These are phyloP conservation scores for Aporrectodea caliginosa DNA, from an alignment of 1,140 invertebrate species.

Conservation along the genomic window DNA sequence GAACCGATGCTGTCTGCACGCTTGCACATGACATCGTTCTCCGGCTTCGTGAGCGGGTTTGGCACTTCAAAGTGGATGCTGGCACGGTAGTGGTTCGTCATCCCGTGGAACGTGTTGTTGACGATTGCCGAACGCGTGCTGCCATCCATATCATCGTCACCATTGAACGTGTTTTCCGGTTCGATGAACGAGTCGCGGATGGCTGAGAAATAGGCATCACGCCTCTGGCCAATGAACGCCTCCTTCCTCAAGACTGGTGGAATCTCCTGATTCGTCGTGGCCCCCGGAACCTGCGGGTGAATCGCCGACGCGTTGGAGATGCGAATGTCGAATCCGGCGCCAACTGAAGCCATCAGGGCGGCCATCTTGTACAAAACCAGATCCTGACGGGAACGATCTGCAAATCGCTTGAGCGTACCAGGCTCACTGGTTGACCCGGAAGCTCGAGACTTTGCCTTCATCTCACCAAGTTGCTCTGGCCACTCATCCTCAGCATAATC, in stretches of 20 bases:
- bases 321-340: slow-evolving; percentile 83
- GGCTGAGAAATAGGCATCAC: slow-evolving; percentile 54
- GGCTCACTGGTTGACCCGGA: not conserved
- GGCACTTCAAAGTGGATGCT: slow-evolving; percentile 62
- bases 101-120: slow-evolving; percentile 86
- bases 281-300: slow-evolving; percentile 8
- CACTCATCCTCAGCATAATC: slow-evolving; percentile 51
- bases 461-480: slow-evolving; percentile 41
- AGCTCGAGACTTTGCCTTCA: slow-evolving; percentile 15
- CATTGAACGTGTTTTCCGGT: slow-evolving; percentile 40
- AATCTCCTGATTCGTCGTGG: not conserved
- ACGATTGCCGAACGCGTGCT: slow-evolving; percentile 34
- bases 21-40: slow-evolving; percentile 65
- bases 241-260: not conserved
- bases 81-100: slow-evolving; percentile 68
- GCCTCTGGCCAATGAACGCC: slow-evolving; percentile 31
- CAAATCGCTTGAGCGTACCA: slow-evolving; percentile 21
- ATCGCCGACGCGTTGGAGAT: slow-evolving; percentile 71
- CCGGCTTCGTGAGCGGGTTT: slow-evolving; percentile 71
- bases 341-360: slow-evolving; percentile 79
- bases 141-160: not conserved
- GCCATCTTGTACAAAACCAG: slow-evolving; percentile 83
- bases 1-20: slow-evolving; percentile 30
- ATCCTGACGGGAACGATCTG: slow-evolving; percentile 64
- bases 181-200: slow-evolving; percentile 53